Evolutionary conservation across 1,140 invertebrate genomes (phyloP), one percentile per base, ranked within the genome.

Genomic region (Harlomillsia oculata): DNA sequence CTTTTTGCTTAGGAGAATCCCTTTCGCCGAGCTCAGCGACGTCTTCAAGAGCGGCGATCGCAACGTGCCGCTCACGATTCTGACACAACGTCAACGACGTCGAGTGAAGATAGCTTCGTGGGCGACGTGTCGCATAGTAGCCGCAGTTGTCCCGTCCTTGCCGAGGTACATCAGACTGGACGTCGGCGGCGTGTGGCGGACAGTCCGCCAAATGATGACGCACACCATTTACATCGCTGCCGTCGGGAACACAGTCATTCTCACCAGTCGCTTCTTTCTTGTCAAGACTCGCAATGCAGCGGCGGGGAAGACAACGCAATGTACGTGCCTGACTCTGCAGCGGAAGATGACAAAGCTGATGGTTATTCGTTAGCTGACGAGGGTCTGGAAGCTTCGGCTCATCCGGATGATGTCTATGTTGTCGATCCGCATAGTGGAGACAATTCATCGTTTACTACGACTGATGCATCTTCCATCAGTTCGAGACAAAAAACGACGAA

Each of bases 1-100:
- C n/a, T n/a, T n/a, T n/a, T n/a, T n/a, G n/a, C n/a, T 30, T 30
- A 60, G 59, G 53, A 37, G 1, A 49, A 51, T 40, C 54, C 54
- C 5, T 56, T 56, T 21, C 53, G 54, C 3, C 44, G 52, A 30
- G 54, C 49, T 14, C 39, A 57, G 26, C 29, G 54, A 21, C 49
- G 54, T 23, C 43, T 54, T 5, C 39, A 52, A 41, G 28, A 39
- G 32, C 36, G 51, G 8, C 40, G 23, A 34, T 13, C 39, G 32
- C 3, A 39, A 43, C 5, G 16, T 45, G 16, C 21, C 34, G 20
- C 30, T 50, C 11, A 36, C 48, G 26, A 46, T 34, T 28, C 49
- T 21, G 56, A 59, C 21, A 23, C 28, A 14, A 46, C 56, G 2
- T 59, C 56, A 3, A 40, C 20, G 1, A 55, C 6, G n/a, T 8